These are phyloP conservation scores for Xyrauchen texanus DNA, from an alignment of 2,113 vertebrate genomes.

Conservation along the genomic window DNA sequence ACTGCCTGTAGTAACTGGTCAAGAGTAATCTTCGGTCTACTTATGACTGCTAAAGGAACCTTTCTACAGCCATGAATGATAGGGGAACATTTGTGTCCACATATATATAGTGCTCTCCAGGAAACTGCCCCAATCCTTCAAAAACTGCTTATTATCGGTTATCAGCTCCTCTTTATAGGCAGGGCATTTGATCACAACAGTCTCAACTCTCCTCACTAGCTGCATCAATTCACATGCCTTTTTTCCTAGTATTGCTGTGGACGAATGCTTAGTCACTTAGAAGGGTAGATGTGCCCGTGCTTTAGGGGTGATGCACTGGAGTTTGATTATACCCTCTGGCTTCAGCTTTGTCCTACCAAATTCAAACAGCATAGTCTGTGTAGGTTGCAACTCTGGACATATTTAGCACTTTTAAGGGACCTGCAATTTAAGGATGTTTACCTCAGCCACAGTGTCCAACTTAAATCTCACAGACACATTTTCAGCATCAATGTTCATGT, in stretches of 20 bases:
- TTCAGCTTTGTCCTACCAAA: too few species aligned
- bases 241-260: not conserved
- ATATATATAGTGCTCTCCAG: constrained; percentile 10
- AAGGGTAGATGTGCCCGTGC: constrained; percentile 1
- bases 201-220: constrained; percentile 15
- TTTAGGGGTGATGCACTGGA: too few species aligned
- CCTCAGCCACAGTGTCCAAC: constrained; percentile 5
- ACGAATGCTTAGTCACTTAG: constrained; percentile 2
- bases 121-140: constrained; percentile 17
- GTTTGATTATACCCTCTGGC: too few species aligned
- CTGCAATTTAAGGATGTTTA: constrained; percentile 18
- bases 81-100: not conserved
- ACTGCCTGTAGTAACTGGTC: too few species aligned
- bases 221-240: constrained; percentile 10
- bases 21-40: too few species aligned
- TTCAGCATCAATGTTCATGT: not conserved
- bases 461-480: constrained; percentile 1
- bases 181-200: not conserved
- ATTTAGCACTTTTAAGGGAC: too few species aligned
- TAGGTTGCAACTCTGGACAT: not conserved
- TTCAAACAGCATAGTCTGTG: not conserved
- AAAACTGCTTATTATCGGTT: constrained; percentile 23
- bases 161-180: constrained; percentile 1
- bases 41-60: too few species aligned
- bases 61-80: too few species aligned